Evolutionary conservation across 2,888 invertebrate genomes (phyloP).

Genomic region (Pyrgus malvae): DNA sequence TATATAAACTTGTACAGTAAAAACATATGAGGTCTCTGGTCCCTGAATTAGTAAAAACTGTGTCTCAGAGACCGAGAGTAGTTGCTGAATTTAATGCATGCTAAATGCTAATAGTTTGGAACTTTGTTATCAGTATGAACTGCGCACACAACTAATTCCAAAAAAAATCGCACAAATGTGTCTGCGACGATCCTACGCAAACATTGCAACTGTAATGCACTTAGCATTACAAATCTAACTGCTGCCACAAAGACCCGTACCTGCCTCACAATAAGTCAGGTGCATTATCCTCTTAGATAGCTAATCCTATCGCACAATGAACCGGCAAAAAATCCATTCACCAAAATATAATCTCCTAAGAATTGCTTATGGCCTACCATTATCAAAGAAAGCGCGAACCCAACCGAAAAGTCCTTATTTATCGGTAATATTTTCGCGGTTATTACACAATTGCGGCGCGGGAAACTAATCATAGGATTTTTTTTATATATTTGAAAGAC

Average conservation of each 20-base stretch:
- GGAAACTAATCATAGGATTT: slow-evolving; percentile 43
- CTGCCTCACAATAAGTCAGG: slow-evolving; percentile 70
- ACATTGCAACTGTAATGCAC: slow-evolving; percentile 52
- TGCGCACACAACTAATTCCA: background rate
- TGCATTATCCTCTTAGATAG: slow-evolving; percentile 70
- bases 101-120: no score
- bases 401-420: slow-evolving; percentile 51
- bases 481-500: slow-evolving; percentile 32
- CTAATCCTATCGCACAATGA: slow-evolving; percentile 62
- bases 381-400: slow-evolving; percentile 49
- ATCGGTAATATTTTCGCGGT: slow-evolving; percentile 59
- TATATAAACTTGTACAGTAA: no score
- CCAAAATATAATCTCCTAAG: slow-evolving; percentile 65
- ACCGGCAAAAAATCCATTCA: slow-evolving; percentile 63
- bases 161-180: slow-evolving; percentile 6
- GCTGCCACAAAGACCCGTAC: slow-evolving; percentile 51
- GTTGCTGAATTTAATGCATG: no score
- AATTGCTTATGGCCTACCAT: slow-evolving; percentile 47
- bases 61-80: no score
- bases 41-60: no score
- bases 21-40: no score
- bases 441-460: slow-evolving; percentile 57
- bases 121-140: no score
- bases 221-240: slow-evolving; percentile 45
- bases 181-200: slow-evolving; percentile 52